Evolutionary conservation across 2,797 vertebrate genomes (phyloP).

Genomic region (Cynodonichthys magdalenae): DNA sequence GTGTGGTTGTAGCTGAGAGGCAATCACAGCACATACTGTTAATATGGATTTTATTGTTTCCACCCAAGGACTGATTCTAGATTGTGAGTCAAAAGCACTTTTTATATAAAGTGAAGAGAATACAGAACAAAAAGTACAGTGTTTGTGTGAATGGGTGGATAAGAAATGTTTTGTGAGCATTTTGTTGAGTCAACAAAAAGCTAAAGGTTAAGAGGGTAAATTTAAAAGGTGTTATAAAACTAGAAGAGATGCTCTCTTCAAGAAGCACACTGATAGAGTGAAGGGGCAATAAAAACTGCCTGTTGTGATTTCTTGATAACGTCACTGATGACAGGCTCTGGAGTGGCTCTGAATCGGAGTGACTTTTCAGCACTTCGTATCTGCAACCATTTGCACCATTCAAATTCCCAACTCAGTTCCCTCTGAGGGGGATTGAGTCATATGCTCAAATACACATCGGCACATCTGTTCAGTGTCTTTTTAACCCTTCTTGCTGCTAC

Average conservation of each 20-base stretch:
- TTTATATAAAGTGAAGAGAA: too few relatives aligned
- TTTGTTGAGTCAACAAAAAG: too few relatives aligned
- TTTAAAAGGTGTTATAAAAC: slow-evolving; percentile 1
- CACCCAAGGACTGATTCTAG: too few relatives aligned
- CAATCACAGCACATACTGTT: too few relatives aligned
- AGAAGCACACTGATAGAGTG: slow-evolving; percentile 12
- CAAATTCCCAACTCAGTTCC: slow-evolving; percentile 19
- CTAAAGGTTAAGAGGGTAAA: background rate
- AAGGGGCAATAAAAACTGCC: slow-evolving; percentile 13
- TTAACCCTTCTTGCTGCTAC: slow-evolving; percentile 6
- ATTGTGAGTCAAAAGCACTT: too few relatives aligned
- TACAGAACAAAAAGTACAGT: too few relatives aligned
- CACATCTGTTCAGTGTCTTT: slow-evolving; percentile 19
- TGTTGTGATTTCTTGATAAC: slow-evolving; percentile 48
- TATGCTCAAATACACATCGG: slow-evolving; percentile 8
- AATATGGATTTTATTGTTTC: too few relatives aligned
- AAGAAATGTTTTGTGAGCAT: too few relatives aligned
- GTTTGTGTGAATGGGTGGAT: too few relatives aligned
- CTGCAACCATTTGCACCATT: slow-evolving; percentile 44
- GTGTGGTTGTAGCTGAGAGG: too few relatives aligned
- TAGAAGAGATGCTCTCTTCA: background rate
- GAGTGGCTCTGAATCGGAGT: slow-evolving; percentile 36
- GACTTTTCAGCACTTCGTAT: slow-evolving; percentile 57
- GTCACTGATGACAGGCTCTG: slow-evolving; percentile 40
- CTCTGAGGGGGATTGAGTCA: slow-evolving; percentile 12